Evolutionary conservation across 2,888 invertebrate species (phyloP), one percentile per base, ranked within the genome.

Genomic region (Megamerina dolium): DNA sequence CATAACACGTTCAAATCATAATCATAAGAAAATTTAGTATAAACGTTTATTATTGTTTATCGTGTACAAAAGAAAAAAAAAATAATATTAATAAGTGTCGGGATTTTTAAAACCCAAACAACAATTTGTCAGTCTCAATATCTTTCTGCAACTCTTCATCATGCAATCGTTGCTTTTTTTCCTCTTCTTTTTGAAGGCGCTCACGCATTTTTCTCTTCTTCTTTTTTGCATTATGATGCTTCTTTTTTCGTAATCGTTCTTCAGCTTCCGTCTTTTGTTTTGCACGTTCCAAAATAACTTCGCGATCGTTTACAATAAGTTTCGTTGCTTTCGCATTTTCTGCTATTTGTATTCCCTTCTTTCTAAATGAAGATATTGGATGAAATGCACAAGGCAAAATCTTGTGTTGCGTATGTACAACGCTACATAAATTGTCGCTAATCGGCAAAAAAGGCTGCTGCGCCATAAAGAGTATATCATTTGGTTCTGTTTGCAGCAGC

Each of bases 351-450:
- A 42, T 20, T 36, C 21, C 12, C n/a, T n/a, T n/a, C n/a, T n/a
- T n/a, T n/a, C n/a, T n/a, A n/a, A n/a, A n/a, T n/a, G n/a, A n/a
- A n/a, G n/a, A n/a, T n/a, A 20, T 17, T 19, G 41, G 51, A 21
- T 53, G 54, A 43, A 69, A 69, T 1, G 58, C 37, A 12, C 60
- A 59, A 1, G 67, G 69, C 23, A 66, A 20, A 13, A 63, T 39
- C 5, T 58, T 45, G 9, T 57, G 51, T 16, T 54, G 40, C 18
- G 50, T 39, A 36, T 69, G 68, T 37, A 66, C 29, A 8, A 53
- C 49, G 26, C 57, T 59, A 31, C 60, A 64, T 1, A 67, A 37
- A 5, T 30, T 39, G 9, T 56, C 46, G 12, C 55, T 56, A 12
- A 69, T 64, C 2, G 63, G 57, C 5, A 65, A 27, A 21, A 59